phyloP scores from a whole-genome alignment of 2,113 vertebrate species.

The Nasalis larvatus region DNA sequence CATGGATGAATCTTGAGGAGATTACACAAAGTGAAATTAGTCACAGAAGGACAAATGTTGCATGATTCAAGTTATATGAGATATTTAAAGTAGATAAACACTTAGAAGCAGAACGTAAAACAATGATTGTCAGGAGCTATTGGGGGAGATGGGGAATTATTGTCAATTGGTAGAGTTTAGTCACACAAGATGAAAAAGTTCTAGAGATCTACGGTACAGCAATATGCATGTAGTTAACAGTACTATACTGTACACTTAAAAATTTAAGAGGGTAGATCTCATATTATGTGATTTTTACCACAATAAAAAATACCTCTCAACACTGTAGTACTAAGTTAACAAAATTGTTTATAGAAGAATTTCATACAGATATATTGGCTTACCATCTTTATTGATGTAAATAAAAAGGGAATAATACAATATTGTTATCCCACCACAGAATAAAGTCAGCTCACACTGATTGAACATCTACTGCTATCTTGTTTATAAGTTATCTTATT shows the following conservation, averaged over 20 bases:
- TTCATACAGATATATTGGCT: not conserved
- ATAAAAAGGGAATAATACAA: not conserved
- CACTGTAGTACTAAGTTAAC: not conserved
- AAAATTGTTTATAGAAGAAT: not conserved
- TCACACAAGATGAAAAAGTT: not conserved
- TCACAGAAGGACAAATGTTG: not conserved
- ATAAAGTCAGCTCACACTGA: not conserved
- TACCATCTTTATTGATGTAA: not conserved
- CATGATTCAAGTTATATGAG: not conserved
- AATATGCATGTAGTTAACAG: not conserved
- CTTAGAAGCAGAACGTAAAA: not conserved
- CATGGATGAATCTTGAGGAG: not conserved
- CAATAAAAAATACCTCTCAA: not conserved
- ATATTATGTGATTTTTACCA: not conserved
- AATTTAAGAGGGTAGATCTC: not conserved
- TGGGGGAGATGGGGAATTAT: not conserved
- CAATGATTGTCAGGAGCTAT: not conserved
- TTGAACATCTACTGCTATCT: not conserved
- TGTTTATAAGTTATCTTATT: constrained; percentile 10
- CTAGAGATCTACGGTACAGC: not conserved
- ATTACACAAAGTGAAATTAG: not conserved
- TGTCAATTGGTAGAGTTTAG: not conserved
- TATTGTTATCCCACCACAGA: not conserved
- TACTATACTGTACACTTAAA: not conserved
- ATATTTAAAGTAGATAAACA: not conserved